Percentiles rank a stretch among this genome's conserved stretches.
phyloP scores from a whole-genome alignment of 2,888 invertebrate species.

The Nemapogon koenigi region DNA sequence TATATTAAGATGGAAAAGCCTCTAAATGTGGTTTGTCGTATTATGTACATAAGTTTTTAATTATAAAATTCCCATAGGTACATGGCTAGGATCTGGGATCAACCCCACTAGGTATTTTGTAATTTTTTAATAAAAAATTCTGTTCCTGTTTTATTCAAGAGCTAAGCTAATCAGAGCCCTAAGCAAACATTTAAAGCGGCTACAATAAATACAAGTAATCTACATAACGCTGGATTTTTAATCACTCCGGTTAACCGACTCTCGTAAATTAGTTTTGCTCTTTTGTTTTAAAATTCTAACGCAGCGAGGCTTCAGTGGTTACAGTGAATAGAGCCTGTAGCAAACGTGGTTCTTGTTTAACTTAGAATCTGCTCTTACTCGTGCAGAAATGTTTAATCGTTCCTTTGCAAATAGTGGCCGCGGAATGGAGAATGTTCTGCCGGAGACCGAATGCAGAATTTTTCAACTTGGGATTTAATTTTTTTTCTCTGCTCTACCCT shows the following conservation, averaged over 20 bases:
- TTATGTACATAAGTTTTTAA: too few species aligned
- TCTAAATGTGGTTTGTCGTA: too few species aligned
- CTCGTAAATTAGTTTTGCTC: constrained; percentile 10
- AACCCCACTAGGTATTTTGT: too few species aligned
- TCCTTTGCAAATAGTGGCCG: constrained; percentile 10
- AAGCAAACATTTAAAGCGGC: constrained; percentile 4
- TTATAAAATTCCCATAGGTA: too few species aligned
- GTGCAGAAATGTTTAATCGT: constrained; percentile 10
- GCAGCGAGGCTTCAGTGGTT: constrained; percentile 1
- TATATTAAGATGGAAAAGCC: too few species aligned
- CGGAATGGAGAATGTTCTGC: constrained; percentile 1
- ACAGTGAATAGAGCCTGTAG: constrained; percentile 1
- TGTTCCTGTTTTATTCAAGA: too few species aligned
- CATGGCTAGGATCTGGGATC: too few species aligned
- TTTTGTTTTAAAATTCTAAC: constrained; percentile 10
- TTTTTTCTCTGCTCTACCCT: constrained; percentile 6
- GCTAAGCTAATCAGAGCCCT: not conserved
- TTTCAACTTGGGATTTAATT: constrained; percentile 4
- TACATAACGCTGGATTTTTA: constrained; percentile 9
- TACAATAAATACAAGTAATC: constrained; percentile 9
- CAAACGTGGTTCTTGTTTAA: constrained; percentile 8
- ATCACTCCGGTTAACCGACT: constrained; percentile 6
- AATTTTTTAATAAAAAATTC: too few species aligned
- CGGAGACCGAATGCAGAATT: constrained; percentile 1
- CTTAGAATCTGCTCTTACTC: constrained; percentile 7